Evolutionary conservation across 2,888 invertebrate species (phyloP).

Genomic region (Meliscaeva auricollis): DNA sequence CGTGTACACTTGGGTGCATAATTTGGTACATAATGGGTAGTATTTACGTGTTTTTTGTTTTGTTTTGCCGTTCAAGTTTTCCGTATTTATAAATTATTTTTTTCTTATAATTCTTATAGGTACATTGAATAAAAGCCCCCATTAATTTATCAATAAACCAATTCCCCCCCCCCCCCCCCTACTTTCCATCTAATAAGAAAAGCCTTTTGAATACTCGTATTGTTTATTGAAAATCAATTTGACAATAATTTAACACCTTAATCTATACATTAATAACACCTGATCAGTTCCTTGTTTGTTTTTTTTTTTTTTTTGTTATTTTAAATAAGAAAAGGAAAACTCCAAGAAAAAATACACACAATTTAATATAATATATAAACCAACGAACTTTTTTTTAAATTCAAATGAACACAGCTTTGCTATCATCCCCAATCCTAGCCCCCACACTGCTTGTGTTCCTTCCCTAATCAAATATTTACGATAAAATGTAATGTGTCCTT

Average conservation of each 20-base stretch:
- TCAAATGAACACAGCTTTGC: neutral
- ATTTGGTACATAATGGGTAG: no score
- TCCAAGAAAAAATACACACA: no score
- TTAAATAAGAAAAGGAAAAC: neutral
- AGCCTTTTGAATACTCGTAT: neutral
- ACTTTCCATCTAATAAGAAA: neutral
- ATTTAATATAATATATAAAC: neutral
- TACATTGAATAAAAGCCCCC: no score
- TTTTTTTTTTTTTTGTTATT: neutral
- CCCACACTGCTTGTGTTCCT: neutral
- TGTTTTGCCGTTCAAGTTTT: no score
- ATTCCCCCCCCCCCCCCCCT: no score
- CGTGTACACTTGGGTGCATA: no score
- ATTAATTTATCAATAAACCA: no score
- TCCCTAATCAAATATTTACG: conserved; percentile 23
- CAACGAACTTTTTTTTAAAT: neutral
- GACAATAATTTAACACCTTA: conserved; percentile 2
- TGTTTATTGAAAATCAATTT: conserved; percentile 6
- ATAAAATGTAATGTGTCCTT: conserved; percentile 24
- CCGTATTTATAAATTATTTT: no score
- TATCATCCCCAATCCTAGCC: neutral
- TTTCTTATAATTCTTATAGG: no score
- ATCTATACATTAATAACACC: conserved; percentile 6
- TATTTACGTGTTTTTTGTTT: no score
- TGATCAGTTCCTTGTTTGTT: neutral